Evolutionary conservation across 2,797 vertebrate genomes (phyloP), one percentile per base, ranked within the genome.

Genomic region (Mallotus villosus): DNA sequence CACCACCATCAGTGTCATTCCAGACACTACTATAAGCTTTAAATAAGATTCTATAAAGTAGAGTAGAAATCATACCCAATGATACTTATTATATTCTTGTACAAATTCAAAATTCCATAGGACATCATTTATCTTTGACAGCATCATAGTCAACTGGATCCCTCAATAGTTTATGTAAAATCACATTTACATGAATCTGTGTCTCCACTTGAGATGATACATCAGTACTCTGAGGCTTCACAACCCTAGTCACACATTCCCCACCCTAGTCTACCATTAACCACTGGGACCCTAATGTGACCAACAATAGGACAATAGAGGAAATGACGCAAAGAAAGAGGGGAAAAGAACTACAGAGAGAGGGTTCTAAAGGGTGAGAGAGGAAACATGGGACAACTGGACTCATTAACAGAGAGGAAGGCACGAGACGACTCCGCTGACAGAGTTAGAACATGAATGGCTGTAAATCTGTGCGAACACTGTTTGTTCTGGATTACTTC

Each of bases 401-500:
- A 27, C 66, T 68, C 41, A 69, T 63, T 25, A 37, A 67, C 34
- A 73, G 67, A 66, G 73, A 67, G 51, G 64, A 64, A 63, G 4
- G 32, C 37, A 72, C n/a, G 17, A 17, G 46, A 70, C 37, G 66
- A 49, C 67, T 64, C n/a, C 53, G 63, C 51, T 64, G 76, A 74
- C 72, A 7, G 51, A 49, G 55, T 32, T 70, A 63, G 61, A 73
- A 67, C 27, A 53, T 66, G 16, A 69, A 65, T 37, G 67, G 55
- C n/a, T 32, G 16, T 32, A 5, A 41, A 66, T 64, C 72, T 37
- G 51, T 49, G 34, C 58, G 65, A 51, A 68, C 66, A 34, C 29
- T 25, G 58, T 61, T 70, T 75, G 60, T 77, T 64, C 53, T 64
- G 59, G 12, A 25, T 68, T 76, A 68, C 59, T 72, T 69, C 66